Percentiles rank a stretch among this genome's conserved stretches.
Conservation (phyloP, 2,797 vertebrate species). For the Eidolon dupreanum region DNA sequence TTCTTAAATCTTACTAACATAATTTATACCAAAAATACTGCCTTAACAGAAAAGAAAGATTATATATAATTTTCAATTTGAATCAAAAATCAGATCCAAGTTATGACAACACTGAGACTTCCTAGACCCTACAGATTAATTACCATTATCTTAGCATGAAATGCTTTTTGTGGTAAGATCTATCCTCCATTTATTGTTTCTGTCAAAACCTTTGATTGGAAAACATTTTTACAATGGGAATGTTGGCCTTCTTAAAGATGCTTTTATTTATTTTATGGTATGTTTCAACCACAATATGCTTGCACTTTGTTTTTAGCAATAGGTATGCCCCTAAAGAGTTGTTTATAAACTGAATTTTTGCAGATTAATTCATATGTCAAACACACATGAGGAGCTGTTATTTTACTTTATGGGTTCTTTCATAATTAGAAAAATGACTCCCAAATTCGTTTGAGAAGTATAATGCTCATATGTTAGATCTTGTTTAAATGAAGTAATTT, state of each 20-base stretch:
- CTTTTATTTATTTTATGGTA: neutral
- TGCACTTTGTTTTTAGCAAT: neutral
- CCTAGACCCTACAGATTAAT: neutral
- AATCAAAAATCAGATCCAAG: conserved; percentile 49
- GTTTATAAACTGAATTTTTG: conserved; percentile 20
- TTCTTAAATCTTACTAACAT: conserved; percentile 30
- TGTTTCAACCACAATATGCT: neutral
- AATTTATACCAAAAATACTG: neutral
- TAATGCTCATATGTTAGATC: neutral
- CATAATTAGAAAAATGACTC: conserved; percentile 16
- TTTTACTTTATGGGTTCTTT: conserved; percentile 17
- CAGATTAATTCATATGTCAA: neutral
- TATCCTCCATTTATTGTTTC: conserved; percentile 20
- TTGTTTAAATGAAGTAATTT: conserved; percentile 29
- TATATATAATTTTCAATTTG: neutral
- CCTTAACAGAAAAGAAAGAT: conserved; percentile 53
- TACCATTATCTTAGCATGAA: neutral
- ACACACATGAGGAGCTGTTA: neutral
- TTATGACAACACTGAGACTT: neutral
- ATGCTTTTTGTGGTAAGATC: neutral
- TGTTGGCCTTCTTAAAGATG: neutral
- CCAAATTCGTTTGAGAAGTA: conserved; percentile 24
- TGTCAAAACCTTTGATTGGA: conserved; percentile 20
- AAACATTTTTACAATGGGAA: neutral
- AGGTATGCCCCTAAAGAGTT: neutral